These are phyloP conservation scores for Pomatostomus ruficeps DNA, from an alignment of 2,113 vertebrate genomes.

Conservation along the genomic window DNA sequence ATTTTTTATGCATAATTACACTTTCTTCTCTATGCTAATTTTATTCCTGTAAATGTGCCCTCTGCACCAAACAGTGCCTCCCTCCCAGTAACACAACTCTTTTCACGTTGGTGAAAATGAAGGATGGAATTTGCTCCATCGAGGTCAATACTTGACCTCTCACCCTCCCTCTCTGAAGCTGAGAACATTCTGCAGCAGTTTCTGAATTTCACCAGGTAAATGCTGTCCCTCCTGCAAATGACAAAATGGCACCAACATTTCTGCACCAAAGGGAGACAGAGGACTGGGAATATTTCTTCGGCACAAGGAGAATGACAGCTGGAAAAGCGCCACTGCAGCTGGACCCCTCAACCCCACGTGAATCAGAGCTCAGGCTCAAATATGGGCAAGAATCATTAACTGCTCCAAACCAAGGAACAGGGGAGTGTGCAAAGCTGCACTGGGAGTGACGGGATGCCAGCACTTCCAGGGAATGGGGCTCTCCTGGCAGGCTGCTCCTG, in stretches of 20 bases:
- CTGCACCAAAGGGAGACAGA: background rate
- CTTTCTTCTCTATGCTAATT: background rate
- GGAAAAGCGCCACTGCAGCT: background rate
- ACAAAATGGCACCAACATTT: background rate
- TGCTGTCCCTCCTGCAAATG: accelerated
- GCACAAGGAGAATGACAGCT: background rate
- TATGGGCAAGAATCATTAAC: background rate
- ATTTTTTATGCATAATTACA: background rate
- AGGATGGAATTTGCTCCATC: background rate
- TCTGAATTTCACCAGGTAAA: background rate
- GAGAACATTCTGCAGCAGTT: background rate
- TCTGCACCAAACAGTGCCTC: background rate
- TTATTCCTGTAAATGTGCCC: background rate
- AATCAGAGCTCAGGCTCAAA: background rate
- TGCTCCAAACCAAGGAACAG: background rate
- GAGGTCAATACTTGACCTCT: background rate
- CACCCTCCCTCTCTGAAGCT: background rate
- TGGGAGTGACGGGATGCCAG: background rate
- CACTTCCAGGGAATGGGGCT: background rate
- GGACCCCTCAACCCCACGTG: no score
- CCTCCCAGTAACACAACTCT: background rate
- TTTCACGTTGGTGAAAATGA: background rate
- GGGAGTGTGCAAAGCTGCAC: background rate
- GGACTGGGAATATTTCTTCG: background rate
- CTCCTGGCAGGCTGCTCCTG: background rate